phyloP scores from a whole-genome alignment of 2,888 invertebrate genomes.

The Dolomedes plantarius region DNA sequence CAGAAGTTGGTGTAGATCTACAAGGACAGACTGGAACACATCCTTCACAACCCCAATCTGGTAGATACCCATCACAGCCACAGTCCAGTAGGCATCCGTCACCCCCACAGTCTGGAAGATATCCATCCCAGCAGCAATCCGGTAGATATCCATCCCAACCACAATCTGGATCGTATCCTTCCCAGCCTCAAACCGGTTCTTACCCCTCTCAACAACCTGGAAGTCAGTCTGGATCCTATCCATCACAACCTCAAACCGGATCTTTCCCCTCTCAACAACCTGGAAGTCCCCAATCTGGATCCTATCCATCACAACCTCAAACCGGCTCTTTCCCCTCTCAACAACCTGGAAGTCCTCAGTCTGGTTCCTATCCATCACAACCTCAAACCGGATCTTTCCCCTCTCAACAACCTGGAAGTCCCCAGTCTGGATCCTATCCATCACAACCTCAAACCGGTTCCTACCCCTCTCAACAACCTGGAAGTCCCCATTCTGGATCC shows the following conservation, averaged over 20 bases:
- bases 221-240: too few species aligned
- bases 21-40: neutral
- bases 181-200: neutral
- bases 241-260: neutral
- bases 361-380: neutral
- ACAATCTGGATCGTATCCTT: neutral
- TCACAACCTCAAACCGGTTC: neutral
- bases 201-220: slow-evolving; percentile 8
- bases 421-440: slow-evolving; percentile 1
- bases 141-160: slow-evolving; percentile 1
- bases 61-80: neutral
- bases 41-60: slow-evolving; percentile 21
- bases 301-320: slow-evolving; percentile 11
- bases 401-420: neutral
- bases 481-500: neutral
- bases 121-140: neutral
- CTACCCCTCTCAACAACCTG: neutral
- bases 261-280: slow-evolving; percentile 5
- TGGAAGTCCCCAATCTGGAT: neutral
- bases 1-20: too few species aligned
- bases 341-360: neutral
- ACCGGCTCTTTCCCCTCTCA: neutral
- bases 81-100: slow-evolving; percentile 8
- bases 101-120: neutral
- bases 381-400: neutral